Evolutionary conservation across 2,113 vertebrate genomes (phyloP).

Genomic region (Gopherus flavomarginatus): DNA sequence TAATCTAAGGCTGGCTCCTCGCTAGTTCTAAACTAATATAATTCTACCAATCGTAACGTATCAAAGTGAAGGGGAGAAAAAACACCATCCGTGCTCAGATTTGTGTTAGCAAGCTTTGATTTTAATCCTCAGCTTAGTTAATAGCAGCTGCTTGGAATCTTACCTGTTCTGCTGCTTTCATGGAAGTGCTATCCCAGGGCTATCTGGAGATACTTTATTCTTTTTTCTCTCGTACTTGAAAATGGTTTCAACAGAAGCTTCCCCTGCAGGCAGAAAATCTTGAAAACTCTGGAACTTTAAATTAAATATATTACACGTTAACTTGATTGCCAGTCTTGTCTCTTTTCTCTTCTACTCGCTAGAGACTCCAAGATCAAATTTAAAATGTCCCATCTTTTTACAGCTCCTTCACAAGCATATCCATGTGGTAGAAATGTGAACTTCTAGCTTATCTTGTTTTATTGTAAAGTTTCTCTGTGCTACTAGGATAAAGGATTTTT

Average conservation of each 20-base stretch:
- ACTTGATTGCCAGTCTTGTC: conserved; percentile 15
- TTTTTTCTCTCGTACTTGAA: not conserved
- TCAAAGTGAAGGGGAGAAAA: too few relatives aligned
- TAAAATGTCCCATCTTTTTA: not conserved
- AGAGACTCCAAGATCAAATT: not conserved
- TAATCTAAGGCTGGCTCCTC: not conserved
- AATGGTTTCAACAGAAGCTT: not conserved
- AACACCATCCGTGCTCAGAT: not conserved
- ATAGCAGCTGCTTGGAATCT: fast-evolving
- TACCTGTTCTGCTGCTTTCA: not conserved
- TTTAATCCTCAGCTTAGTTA: not conserved
- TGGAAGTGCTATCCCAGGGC: not conserved
- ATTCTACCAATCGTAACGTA: not conserved
- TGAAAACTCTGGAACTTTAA: not conserved
- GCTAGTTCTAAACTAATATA: not conserved
- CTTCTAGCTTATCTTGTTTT: conserved; percentile 26
- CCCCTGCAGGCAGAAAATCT: conserved; percentile 14
- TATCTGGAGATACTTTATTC: not conserved
- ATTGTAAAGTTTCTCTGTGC: conserved; percentile 41
- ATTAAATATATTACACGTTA: not conserved
- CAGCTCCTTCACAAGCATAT: not conserved
- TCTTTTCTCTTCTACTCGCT: not conserved
- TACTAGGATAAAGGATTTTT: conserved; percentile 16
- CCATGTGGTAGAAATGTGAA: not conserved
- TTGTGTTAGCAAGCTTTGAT: not conserved